Conservation (phyloP, 2,113 vertebrate species). For the Dolichotis patagonum region DNA sequence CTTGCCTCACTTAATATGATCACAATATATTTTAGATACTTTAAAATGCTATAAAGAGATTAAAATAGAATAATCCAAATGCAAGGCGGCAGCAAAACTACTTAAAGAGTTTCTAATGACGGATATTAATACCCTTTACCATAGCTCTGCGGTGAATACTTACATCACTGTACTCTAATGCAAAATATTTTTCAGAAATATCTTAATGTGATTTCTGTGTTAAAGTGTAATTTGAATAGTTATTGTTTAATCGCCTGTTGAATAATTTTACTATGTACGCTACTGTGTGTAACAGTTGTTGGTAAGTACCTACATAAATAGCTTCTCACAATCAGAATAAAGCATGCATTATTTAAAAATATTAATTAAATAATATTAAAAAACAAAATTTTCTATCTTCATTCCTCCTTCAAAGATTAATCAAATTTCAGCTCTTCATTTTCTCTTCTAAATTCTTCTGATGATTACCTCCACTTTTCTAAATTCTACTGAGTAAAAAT, state of each 20-base stretch:
- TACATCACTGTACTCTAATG: not conserved
- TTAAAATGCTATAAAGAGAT: not conserved
- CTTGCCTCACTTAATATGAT: not conserved
- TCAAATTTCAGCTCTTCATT: not conserved
- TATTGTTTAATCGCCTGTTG: constrained; percentile 22
- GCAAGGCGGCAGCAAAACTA: not conserved
- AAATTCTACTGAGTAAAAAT: not conserved
- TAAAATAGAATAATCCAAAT: not conserved
- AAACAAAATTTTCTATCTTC: not conserved
- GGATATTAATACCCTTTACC: not conserved
- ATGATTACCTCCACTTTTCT: not conserved
- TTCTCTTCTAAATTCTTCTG: not conserved
- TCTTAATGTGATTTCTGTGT: not conserved
- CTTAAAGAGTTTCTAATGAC: constrained; percentile 27
- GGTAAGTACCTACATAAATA: constrained; percentile 27
- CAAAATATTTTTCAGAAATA: constrained; percentile 1
- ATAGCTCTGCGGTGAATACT: not conserved
- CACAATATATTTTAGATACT: constrained; percentile 8
- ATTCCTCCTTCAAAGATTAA: not conserved
- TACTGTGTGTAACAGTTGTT: constrained; percentile 12
- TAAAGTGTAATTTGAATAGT: constrained; percentile 11
- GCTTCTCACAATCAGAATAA: constrained; percentile 18
- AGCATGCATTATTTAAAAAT: constrained; percentile 4
- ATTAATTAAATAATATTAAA: constrained; percentile 8
- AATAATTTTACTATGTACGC: constrained; percentile 25